Evolutionary conservation across 1,140 invertebrate genomes (phyloP).

Genomic region (Aricia agestis): DNA sequence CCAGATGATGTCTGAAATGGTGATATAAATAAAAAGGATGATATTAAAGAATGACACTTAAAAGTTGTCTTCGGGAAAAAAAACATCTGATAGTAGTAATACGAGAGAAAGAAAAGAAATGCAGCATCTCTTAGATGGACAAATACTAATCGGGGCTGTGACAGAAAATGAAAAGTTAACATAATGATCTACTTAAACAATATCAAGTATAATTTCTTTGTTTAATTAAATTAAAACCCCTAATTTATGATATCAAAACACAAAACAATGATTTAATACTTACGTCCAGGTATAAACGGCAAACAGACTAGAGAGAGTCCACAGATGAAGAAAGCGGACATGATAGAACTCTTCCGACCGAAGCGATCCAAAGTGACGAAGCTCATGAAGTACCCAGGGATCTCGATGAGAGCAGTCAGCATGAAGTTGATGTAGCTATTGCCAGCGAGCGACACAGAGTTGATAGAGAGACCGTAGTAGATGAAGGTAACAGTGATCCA

Average conservation of each 20-base stretch:
- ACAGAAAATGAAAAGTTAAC: too few species aligned
- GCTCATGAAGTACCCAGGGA: conserved; percentile 78
- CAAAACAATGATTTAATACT: conserved; percentile 29
- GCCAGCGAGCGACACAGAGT: conserved; percentile 80
- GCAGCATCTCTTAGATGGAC: too few species aligned
- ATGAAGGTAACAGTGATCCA: conserved; percentile 86
- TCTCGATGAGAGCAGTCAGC: conserved; percentile 76
- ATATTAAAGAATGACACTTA: too few species aligned
- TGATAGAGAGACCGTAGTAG: conserved; percentile 85
- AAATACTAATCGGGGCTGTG: too few species aligned
- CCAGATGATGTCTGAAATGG: conserved; percentile 49
- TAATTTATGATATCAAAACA: too few species aligned
- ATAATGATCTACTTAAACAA: too few species aligned
- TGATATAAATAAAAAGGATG: too few species aligned
- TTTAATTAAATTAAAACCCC: too few species aligned
- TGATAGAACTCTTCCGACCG: conserved; percentile 77
- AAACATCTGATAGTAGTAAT: too few species aligned
- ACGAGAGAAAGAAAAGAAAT: too few species aligned
- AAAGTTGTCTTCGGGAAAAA: too few species aligned
- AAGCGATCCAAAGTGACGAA: conserved; percentile 74
- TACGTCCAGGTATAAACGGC: conserved; percentile 44
- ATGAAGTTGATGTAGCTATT: conserved; percentile 79
- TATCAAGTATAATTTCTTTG: too few species aligned
- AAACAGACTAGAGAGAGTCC: conserved; percentile 30
- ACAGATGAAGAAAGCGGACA: conserved; percentile 70